Evolutionary conservation across 1,140 invertebrate species (phyloP), one percentile per base, ranked within the genome.

Genomic region (Chironomus striatipennis): DNA sequence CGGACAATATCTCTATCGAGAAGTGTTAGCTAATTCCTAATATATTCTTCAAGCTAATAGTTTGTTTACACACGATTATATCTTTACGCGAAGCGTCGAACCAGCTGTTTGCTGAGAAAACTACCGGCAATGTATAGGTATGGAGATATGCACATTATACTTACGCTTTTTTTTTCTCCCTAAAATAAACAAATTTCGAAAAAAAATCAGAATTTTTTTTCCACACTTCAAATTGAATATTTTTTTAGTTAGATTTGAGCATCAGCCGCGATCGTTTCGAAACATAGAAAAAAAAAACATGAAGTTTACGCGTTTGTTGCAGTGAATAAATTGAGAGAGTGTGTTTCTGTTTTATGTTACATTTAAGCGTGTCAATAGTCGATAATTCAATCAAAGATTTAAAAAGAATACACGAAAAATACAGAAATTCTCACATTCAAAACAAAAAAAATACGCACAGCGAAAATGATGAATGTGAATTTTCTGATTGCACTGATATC

Each of bases 401-500:
- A 57, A 10, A n/a, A 57, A n/a, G n/a, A n/a, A n/a, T n/a, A 57
- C 12, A 5, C n/a, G 47, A 57, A 34, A 34, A 57, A n/a, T 15
- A n/a, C 3, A 57, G 47, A 15, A n/a, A n/a, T n/a, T n/a, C n/a
- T n/a, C n/a, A n/a, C n/a, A n/a, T n/a, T n/a, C n/a, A n/a, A n/a
- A n/a, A 57, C 5, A 57, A 57, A 57, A 57, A n/a, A 57, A 3
- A 47, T 43, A 57, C 12, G n/a, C n/a, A 57, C 24, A 57, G n/a
- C 47, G 15, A 10, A 47, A n/a, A 57, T n/a, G n/a, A 57, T 57
- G 47, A n/a, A 57, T n/a, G 47, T 57, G 47, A 57, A 57, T 57
- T 57, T 57, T n/a, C n/a, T 57, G n/a, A 57, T 57, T 57, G 47
- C 47, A 57, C n/a, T 57, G n/a, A n/a, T n/a, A 57, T 57, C 47